Base-by-base conservation (phyloP, 1,140 invertebrate genomes). In the Charaxes varanes region DNA sequence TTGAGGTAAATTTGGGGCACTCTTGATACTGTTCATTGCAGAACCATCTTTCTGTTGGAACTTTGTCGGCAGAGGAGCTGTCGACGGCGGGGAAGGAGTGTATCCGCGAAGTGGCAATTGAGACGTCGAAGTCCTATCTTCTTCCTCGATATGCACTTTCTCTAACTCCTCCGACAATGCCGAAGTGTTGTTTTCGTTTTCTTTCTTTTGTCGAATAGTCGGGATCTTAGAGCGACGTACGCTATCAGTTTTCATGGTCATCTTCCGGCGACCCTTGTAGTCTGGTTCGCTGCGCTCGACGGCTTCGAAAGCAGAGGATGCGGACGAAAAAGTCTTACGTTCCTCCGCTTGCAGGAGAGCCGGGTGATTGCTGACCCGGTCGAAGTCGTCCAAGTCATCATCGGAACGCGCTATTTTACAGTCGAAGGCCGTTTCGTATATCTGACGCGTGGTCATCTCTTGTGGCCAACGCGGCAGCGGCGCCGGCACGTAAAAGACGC, bases 351-450 rank as follows among this genome's bases (percentile, higher is more conserved):
- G 80, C 58, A 90, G 62, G 18, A 94, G 74, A n/a, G 92, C 88
- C 1, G 92, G 91, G 66, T 93, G 91, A 69, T 94, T 94, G 37
- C 90, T 91, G 24, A 94, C 90, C 46, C 91, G 89, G 58, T 94
- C 92, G 12, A 93, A 88, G 53, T 93, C 91, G 60, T 94, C 92
- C 30, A 94, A 85, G 61, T 94, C 92, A 68, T 94, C 92, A 57
- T 93, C 91, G 5, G 91, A 93, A 24, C 91, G 90, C 58, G 88
- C 91, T 62, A 94, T 90, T 70, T 93, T 93, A 67, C 92, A 94
- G 71, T 95, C 94, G 77, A 95, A 95, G 22, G 94, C 94, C 19
- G 94, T 95, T 78, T 95, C 94, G 66, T 95, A 95, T 16, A 94
- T 87, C 70, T 92, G 92, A 54, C 91, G 87, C 48, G 82, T 78